Evolutionary conservation across 2,797 vertebrate species (phyloP), one percentile per base, ranked within the genome.

Genomic region (Enoplosus armatus): DNA sequence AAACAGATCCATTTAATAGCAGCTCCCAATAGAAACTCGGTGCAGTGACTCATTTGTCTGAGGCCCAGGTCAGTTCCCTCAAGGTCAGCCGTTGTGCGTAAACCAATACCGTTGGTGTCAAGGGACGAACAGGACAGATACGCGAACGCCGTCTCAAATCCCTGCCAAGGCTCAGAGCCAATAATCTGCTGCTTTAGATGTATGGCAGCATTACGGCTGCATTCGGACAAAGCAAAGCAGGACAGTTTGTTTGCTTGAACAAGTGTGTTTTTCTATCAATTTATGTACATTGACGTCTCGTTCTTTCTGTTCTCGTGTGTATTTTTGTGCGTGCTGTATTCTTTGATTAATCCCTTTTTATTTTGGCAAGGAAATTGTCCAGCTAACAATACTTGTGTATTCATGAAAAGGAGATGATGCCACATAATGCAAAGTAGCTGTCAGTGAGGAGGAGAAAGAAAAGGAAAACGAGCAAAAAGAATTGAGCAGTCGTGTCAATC

Each of bases 1-100:
- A 79, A 89, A 86, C 72, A 79, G 9, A 84, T 83, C 75, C 75
- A 43, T 87, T 75, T 83, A 76, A 85, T 37, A 78, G 72, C 79
- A 73, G 64, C 75, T 86, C 69, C 77, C 47, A 41, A 22, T 27
- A 82, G 79, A 66, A 80, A 75, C 68, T 50, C 45, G 31, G 66
- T 5, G 47, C 67, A 24, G 59, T 69, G 80, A 75, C 72, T 87
- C 80, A 80, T 88, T 72, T 83, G 81, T 85, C 67, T 35, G 10
- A 58, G 37, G 59, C 37, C 48, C 51, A 8, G 56, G 63, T 78
- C 41, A 15, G 72, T 51, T 84, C 85, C 67, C 75, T 81, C 76
- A 81, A 85, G 88, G 87, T 89, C 77, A 53, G 66, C 74, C 16
- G 59, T 41, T 48, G 67, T 60, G 55, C 6, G 27, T 74, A 69